Base-by-base conservation (phyloP, 2,888 invertebrate genomes). In the Podotricha telesiphe region DNA sequence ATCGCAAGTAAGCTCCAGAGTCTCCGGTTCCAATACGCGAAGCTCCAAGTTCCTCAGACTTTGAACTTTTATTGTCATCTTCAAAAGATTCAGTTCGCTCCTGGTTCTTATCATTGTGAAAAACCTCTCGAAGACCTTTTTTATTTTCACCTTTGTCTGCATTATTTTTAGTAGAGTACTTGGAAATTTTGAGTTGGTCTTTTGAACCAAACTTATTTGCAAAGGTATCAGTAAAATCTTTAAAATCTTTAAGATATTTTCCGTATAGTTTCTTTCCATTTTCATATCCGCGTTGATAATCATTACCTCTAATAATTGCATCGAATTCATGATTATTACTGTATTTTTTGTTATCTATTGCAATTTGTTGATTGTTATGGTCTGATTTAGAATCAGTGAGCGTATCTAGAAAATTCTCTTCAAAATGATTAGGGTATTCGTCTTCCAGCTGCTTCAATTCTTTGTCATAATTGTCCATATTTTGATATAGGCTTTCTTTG, bases 71-170 rank as follows among this genome's bases (percentile, higher is more conserved):
- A 62, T 85, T 84, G 19, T 79, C 85, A 73, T 90, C 88, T 72
- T 91, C 89, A 71, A 80, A 89, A 72, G 89, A 91, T 68, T 91
- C 88, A 47, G 90, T 87, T 65, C 91, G 87, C 76, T 89, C 89
- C 71, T 86, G 83, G 78, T 88, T 91, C 74, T 92, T 91, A 68
- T 91, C 89, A 73, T 90, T 91, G 72, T 88, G 88, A 73, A 91
- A 91, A 22, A 91, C 86, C 76, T 83, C 84, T 68, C 82, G 85
- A 72, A 88, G 90, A 19, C 91, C 90, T 77, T 88, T 90, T 61
- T 78, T 84, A 51, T 77, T 88, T 71, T 89, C 84, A 42, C 88
- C 86, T 71, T 86, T 87, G 71, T 89, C 86, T 71, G 84, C 77
- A 64, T 86, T 82, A 59, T 71, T 80, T 66, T 82, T 83, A 0